Percentiles rank a stretch among this genome's conserved stretches.
phyloP scores from a whole-genome alignment of 2,113 vertebrate species.

The Pycnonotus jocosus region DNA sequence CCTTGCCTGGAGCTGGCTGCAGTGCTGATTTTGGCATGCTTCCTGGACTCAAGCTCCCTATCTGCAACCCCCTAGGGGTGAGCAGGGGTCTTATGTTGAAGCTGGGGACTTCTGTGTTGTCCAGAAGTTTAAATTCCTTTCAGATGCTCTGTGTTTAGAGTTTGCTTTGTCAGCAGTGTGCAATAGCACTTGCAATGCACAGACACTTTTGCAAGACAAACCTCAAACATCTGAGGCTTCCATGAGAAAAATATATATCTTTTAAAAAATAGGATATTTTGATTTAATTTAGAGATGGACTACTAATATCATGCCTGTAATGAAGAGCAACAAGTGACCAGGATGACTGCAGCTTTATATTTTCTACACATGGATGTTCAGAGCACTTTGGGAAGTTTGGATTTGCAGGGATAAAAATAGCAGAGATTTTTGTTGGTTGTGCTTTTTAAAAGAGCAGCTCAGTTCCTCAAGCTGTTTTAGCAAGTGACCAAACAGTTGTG shows the following conservation, averaged over 20 bases:
- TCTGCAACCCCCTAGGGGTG: neutral
- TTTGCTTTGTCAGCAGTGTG: neutral
- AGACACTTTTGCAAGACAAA: neutral
- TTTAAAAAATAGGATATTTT: neutral
- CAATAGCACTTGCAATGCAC: neutral
- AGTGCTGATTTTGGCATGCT: neutral
- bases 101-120: neutral
- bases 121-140: neutral
- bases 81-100: neutral
- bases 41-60: neutral
- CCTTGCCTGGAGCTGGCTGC: neutral
- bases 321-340: accelerated
- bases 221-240: neutral
- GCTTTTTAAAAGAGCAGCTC: neutral
- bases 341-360: neutral
- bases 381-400: neutral
- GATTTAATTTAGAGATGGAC: neutral
- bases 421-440: neutral
- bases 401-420: neutral
- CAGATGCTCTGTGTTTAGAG: neutral
- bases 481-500: neutral
- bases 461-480: neutral
- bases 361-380: neutral
- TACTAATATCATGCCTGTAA: neutral
- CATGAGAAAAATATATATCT: neutral